These are phyloP conservation scores for Chanos chanos DNA, from an alignment of 2,797 vertebrate genomes.

Conservation along the genomic window DNA sequence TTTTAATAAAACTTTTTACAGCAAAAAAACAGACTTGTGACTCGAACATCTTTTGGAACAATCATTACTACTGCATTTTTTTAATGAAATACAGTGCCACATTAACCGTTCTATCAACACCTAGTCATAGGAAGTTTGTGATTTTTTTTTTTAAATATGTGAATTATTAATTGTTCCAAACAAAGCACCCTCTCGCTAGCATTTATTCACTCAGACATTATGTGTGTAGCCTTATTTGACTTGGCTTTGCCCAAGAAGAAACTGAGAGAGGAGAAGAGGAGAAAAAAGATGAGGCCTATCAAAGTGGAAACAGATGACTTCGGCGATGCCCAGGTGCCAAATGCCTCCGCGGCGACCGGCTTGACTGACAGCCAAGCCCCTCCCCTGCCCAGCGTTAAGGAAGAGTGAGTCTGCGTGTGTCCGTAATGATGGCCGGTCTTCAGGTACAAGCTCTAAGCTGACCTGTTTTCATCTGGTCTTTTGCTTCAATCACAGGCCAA, in stretches of 20 bases:
- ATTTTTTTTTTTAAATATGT: neutral
- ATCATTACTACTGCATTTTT: too few relatives aligned
- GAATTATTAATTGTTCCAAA: neutral
- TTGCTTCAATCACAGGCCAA: constrained; percentile 68
- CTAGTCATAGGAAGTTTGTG: too few relatives aligned
- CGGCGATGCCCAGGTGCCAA: constrained; percentile 73
- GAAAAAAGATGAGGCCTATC: constrained; percentile 85
- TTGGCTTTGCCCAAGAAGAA: constrained; percentile 88
- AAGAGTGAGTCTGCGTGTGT: constrained; percentile 80
- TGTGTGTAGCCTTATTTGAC: constrained; percentile 79
- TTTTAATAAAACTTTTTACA: too few relatives aligned
- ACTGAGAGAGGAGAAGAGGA: constrained; percentile 89
- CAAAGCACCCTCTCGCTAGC: too few relatives aligned
- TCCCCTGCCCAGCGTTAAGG: constrained; percentile 81
- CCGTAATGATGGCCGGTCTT: constrained; percentile 41
- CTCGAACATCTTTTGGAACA: too few relatives aligned
- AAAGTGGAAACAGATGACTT: constrained; percentile 88
- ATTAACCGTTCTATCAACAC: too few relatives aligned
- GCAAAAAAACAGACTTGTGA: too few relatives aligned
- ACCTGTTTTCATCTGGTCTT: neutral
- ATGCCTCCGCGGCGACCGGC: constrained; percentile 61
- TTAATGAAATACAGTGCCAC: too few relatives aligned
- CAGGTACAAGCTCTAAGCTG: constrained; percentile 39
- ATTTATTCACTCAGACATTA: too few relatives aligned
- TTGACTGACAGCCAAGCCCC: constrained; percentile 75